Base-by-base conservation (phyloP, 2,888 invertebrate genomes). In the Onthophagus sagittarius region DNA sequence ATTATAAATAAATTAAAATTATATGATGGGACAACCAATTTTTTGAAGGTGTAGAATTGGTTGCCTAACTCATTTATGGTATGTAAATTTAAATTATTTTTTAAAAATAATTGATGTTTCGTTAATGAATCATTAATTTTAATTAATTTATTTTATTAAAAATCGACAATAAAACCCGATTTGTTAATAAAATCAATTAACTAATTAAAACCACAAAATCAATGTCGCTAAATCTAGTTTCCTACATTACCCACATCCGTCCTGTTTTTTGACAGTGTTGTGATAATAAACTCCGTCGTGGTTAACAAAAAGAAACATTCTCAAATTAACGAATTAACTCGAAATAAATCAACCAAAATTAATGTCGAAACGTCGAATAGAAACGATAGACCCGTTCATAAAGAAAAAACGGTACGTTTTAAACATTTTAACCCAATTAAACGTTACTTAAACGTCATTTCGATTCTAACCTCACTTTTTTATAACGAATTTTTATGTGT, bases 281-380 rank as follows among this genome's bases (percentile, higher is more conserved):
- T 53, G 39, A 53, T 53, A 53, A 53, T 53, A 53, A 53, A 23
- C 23, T 53, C 39, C 39, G 11, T 53, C 39, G 39, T 53, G 39
- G 39, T 53, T 53, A 53, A n/a, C n/a, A n/a, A n/a, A n/a, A 23
- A 23, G 3, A 23, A 23, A 23, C 23, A 23, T 23, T 3, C 1
- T 23, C 23, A 23, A 23, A 23, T 23, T 23, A 23, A 23, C 23
- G 23, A 23, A 23, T 2, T 2, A 23, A 23, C 1, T 23, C 23
- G 23, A 23, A 23, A 23, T 23, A 23, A 2, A 23, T 23, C 23
- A 23, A 23, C 3, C 23, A 23, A 23, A 23, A 23, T 23, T 23
- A 23, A 93, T 95, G 95, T 94, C 94, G 67, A 95, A 95, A 85
- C 88, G 95, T 80, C 90, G 95, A 84, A 94, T 95, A 83, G 95